Evolutionary conservation across 1,140 invertebrate genomes (phyloP).

Genomic region (Phocides pigmalion): DNA sequence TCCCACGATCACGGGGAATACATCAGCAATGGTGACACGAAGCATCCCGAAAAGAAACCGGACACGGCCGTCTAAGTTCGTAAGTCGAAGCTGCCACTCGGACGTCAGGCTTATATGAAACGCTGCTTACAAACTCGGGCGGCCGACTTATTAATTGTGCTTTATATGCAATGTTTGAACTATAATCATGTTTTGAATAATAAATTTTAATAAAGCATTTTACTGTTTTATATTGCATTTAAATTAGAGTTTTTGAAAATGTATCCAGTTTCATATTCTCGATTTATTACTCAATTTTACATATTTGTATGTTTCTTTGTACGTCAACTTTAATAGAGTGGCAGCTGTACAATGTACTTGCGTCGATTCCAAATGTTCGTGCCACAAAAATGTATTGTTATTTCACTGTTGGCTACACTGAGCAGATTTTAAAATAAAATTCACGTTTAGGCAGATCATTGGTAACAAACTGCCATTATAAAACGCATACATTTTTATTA

Average conservation of each 20-base stretch:
- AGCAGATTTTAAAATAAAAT: no score
- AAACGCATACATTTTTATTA: conserved; percentile 33
- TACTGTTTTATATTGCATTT: conserved; percentile 22
- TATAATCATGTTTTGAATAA: conserved; percentile 11
- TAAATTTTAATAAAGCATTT: conserved; percentile 21
- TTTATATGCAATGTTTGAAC: conserved; percentile 6
- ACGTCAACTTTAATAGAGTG: not conserved
- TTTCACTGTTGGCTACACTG: no score
- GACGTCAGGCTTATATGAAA: conserved; percentile 3
- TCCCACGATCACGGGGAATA: conserved; percentile 84
- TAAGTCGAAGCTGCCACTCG: conserved; percentile 46
- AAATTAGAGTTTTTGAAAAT: conserved; percentile 2
- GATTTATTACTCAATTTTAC: not conserved
- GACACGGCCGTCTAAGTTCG: conserved; percentile 84
- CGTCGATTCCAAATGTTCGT: not conserved
- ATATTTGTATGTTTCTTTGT: not conserved
- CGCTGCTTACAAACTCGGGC: conserved; percentile 7
- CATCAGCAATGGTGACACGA: conserved; percentile 84
- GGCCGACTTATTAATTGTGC: conserved; percentile 8
- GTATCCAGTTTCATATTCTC: not conserved
- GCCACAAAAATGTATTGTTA: not conserved
- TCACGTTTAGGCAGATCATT: conserved; percentile 3
- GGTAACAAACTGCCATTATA: conserved; percentile 40
- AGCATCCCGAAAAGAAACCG: conserved; percentile 84
- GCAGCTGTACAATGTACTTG: not conserved